A percentile compares a stretch with the other conserved stretches of the same genome.
These are phyloP conservation scores for Melanotaenia duboulayi DNA, from an alignment of 2,113 vertebrate genomes.

Conservation along the genomic window DNA sequence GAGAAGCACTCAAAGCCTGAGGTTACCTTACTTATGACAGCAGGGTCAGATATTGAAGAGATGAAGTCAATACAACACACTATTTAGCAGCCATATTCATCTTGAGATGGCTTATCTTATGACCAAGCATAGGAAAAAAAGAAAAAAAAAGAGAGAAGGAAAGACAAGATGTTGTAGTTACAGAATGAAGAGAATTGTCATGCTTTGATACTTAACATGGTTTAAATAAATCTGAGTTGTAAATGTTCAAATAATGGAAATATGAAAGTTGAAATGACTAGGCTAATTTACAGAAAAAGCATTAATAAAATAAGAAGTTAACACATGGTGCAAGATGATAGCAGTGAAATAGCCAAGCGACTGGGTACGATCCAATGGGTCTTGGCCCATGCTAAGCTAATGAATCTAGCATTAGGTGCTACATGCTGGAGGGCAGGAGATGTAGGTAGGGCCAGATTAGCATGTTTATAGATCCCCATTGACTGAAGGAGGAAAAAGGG, in stretches of 20 bases:
- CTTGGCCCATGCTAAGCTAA: background rate
- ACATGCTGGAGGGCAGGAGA: no score
- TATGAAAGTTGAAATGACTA: no score
- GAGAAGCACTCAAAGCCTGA: conserved; percentile 58
- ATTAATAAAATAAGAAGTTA: no score
- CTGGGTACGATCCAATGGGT: no score
- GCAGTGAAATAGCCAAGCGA: background rate
- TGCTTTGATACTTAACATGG: no score
- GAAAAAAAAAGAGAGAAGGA: background rate
- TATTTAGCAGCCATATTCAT: conserved; percentile 66
- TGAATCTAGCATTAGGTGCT: background rate
- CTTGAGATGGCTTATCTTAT: conserved; percentile 5
- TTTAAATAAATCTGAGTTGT: no score
- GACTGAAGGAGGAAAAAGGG: background rate
- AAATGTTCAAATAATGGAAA: no score
- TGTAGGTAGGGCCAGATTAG: background rate
- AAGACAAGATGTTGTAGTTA: background rate
- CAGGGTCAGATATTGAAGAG: conserved; percentile 68
- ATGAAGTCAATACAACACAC: conserved; percentile 71
- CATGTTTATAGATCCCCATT: background rate
- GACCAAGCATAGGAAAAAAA: background rate
- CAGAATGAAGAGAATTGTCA: no score
- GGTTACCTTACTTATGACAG: conserved; percentile 69
- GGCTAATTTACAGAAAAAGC: no score
- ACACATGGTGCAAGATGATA: background rate